phyloP scores from a whole-genome alignment of 2,113 vertebrate species.

The Anguilla japonica region DNA sequence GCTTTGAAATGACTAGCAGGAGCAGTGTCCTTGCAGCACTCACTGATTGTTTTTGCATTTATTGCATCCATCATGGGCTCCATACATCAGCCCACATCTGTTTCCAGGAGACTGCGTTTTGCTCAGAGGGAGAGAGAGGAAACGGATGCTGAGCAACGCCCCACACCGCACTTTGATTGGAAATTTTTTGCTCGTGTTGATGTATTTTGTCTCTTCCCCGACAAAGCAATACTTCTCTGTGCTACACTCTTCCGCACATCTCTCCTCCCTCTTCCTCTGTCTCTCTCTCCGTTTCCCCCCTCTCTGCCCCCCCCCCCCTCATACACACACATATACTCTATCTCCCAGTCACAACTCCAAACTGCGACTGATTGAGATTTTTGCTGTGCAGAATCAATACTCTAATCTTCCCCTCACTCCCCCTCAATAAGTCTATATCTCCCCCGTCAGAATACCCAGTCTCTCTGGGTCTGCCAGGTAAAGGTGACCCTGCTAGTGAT shows the following conservation, averaged over 20 bases:
- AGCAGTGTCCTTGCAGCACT: background rate
- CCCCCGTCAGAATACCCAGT: background rate
- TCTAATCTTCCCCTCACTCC: conserved; percentile 53
- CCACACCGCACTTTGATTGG: conserved; percentile 22
- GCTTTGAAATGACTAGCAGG: background rate
- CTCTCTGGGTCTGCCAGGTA: conserved; percentile 29
- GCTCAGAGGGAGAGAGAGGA: background rate
- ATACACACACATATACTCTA: conserved; percentile 15
- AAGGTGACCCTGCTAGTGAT: conserved; percentile 41
- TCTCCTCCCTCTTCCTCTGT: background rate
- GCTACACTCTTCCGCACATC: background rate
- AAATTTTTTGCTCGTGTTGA: background rate
- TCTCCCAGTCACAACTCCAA: conserved; percentile 33
- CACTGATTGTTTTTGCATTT: background rate
- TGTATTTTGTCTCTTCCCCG: background rate
- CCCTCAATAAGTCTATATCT: conserved; percentile 42
- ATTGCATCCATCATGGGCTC: background rate
- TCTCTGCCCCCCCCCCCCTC: conserved; percentile 1
- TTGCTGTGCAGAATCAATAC: conserved; percentile 54
- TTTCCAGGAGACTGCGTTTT: background rate
- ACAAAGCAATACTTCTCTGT: conserved; percentile 5
- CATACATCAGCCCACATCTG: background rate
- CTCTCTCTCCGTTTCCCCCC: background rate
- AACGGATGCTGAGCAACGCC: background rate
- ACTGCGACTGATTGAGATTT: conserved; percentile 52